Evolutionary conservation across 2,888 invertebrate genomes (phyloP).

Genomic region (Microctonus aethiopoides): DNA sequence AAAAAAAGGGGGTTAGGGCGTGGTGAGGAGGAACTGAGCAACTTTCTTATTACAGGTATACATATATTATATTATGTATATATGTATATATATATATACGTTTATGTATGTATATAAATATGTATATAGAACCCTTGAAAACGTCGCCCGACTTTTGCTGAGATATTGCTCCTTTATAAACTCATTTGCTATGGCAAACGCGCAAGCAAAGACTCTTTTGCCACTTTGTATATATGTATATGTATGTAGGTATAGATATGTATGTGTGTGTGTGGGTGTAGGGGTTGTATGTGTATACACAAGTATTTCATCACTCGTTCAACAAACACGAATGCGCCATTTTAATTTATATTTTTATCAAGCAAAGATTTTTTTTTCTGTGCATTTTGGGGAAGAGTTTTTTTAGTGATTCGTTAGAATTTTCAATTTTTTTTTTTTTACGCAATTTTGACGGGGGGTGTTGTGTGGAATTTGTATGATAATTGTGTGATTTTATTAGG

Average conservation of each 20-base stretch:
- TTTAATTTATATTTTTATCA: neutral
- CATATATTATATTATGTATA: conserved; percentile 22
- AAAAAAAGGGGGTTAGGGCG: conserved; percentile 17
- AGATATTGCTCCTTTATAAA: conserved; percentile 66
- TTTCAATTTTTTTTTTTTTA: too few species aligned
- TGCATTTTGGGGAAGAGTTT: too few species aligned
- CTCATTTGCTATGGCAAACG: conserved; percentile 66
- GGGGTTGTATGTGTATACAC: neutral
- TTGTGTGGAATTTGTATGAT: too few species aligned
- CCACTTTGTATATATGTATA: neutral
- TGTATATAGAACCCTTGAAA: conserved; percentile 31
- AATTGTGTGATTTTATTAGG: too few species aligned
- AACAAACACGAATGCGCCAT: conserved; percentile 23
- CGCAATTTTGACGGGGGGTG: too few species aligned
- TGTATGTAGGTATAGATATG: neutral
- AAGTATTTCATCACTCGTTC: conserved; percentile 14
- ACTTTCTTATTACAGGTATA: conserved; percentile 22
- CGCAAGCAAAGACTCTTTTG: conserved; percentile 35
- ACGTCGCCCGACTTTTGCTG: conserved; percentile 45
- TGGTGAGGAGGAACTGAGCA: conserved; percentile 3
- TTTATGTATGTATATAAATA: too few species aligned
- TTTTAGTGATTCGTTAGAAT: too few species aligned
- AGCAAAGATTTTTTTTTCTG: neutral
- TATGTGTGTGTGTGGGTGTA: too few species aligned
- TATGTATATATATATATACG: too few species aligned